Evolutionary conservation across 2,113 vertebrate genomes (phyloP).

Genomic region (Gila orcuttii): DNA sequence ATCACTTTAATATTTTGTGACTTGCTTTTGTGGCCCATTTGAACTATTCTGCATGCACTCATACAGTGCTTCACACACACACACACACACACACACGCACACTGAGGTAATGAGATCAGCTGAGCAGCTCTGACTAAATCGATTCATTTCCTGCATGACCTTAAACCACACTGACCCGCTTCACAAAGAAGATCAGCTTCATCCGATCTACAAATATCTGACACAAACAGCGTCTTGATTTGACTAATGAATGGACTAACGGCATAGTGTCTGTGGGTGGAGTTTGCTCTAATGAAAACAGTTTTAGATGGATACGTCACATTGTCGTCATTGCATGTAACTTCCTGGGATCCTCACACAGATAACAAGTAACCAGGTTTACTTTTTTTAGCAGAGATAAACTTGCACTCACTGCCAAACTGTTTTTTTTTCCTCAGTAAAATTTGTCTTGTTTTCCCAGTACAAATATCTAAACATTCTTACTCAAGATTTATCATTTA

Average conservation of each 20-base stretch:
- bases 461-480: no score
- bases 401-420: neutral
- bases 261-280: neutral
- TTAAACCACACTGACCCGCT: slow-evolving; percentile 22
- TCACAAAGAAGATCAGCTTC: slow-evolving; percentile 5
- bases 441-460: no score
- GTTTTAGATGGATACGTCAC: neutral
- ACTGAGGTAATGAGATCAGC: neutral
- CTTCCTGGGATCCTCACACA: no score
- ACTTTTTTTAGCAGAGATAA: neutral
- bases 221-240: slow-evolving; percentile 1
- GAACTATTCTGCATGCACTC: neutral
- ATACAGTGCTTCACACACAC: neutral
- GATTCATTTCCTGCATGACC: neutral
- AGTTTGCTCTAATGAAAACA: neutral
- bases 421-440: no score
- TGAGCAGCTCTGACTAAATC: neutral
- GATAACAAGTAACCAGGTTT: no score
- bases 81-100: neutral
- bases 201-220: slow-evolving; percentile 16
- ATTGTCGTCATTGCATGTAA: no score
- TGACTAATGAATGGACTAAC: neutral
- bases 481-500: no score
- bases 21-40: neutral
- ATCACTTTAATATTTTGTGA: neutral